phyloP scores from a whole-genome alignment of 2,888 invertebrate species.

The Tuberolachnus salignus region DNA sequence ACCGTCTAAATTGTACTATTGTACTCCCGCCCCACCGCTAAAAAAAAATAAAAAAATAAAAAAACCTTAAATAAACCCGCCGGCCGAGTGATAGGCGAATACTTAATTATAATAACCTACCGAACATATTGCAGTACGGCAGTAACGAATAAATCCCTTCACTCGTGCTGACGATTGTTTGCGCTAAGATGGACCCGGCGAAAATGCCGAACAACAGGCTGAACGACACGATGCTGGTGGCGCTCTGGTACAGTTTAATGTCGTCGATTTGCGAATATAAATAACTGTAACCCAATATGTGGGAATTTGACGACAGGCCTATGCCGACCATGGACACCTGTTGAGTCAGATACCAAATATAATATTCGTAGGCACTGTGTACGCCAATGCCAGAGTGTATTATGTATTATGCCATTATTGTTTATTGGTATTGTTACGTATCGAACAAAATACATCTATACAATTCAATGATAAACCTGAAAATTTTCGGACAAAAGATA shows the following conservation, averaged over 20 bases:
- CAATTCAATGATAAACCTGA: too few species aligned
- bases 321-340: not conserved
- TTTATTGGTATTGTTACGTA: too few species aligned
- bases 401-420: too few species aligned
- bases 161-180: not conserved
- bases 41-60: too few species aligned
- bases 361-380: too few species aligned
- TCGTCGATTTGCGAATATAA: not conserved
- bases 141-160: not conserved
- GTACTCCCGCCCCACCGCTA: too few species aligned
- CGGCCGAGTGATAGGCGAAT: not conserved
- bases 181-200: not conserved
- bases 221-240: not conserved
- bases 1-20: too few species aligned
- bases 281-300: constrained; percentile 2
- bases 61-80: too few species aligned
- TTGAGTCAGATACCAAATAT: too few species aligned
- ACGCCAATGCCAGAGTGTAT: too few species aligned
- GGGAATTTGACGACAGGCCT: not conserved
- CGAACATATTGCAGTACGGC: constrained; percentile 1
- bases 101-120: not conserved
- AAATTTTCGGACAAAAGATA: too few species aligned
- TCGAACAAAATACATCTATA: too few species aligned
- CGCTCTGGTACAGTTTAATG: not conserved
- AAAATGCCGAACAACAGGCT: not conserved